Evolutionary conservation across 1,140 invertebrate genomes (phyloP).

Genomic region (Lordiphosa collinella): DNA sequence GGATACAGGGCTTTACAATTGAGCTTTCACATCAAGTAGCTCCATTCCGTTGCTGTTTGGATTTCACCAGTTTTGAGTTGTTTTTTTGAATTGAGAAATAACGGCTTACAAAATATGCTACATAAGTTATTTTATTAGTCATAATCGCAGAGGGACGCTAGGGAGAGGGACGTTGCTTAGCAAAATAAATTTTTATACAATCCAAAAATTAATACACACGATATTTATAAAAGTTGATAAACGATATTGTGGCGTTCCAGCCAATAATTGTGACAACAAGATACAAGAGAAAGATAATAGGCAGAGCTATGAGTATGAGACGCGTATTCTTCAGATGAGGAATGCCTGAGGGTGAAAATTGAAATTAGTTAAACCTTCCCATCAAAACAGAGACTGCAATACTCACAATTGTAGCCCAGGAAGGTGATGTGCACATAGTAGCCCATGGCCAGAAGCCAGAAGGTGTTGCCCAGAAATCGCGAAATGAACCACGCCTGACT

Average conservation of each 20-base stretch:
- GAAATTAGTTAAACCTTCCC: constrained; percentile 16
- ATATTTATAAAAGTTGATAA: constrained; percentile 91
- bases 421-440: constrained; percentile 99
- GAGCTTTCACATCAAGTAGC: no score
- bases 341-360: constrained; percentile 85
- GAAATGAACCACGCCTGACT: constrained; percentile 88
- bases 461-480: constrained; percentile 93
- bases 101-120: constrained; percentile 18
- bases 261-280: constrained; percentile 86
- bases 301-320: constrained; percentile 92
- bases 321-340: constrained; percentile 94
- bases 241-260: constrained; percentile 86
- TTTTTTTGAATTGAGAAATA: not conserved
- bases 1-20: no score
- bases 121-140: constrained; percentile 54
- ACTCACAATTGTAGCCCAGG: constrained; percentile 96
- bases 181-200: constrained; percentile 59
- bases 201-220: constrained; percentile 81
- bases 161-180: constrained; percentile 30
- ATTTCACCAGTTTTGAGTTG: constrained; percentile 13
- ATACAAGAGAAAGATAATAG: constrained; percentile 89
- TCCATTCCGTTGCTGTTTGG: no score
- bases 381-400: not conserved
- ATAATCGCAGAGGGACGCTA: constrained; percentile 33
- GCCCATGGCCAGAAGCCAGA: constrained; percentile 94